These are phyloP conservation scores for Paramormyrops hopkinsi DNA, from an alignment of 2,797 vertebrate species.

Conservation along the genomic window DNA sequence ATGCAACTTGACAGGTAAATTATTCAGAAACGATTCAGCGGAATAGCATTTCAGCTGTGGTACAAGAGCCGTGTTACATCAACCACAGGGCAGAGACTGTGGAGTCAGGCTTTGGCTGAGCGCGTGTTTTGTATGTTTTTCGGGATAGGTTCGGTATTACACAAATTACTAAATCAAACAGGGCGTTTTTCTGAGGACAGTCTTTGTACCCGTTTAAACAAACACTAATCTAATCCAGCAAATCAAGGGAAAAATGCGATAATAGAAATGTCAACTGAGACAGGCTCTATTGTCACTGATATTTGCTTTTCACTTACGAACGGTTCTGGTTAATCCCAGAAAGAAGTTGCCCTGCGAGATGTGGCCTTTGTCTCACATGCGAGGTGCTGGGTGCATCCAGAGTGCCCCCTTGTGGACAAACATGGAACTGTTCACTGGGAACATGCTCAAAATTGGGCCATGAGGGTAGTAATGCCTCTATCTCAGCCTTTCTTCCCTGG, in stretches of 20 bases:
- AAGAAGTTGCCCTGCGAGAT: slow-evolving; percentile 27
- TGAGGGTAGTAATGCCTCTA: background rate
- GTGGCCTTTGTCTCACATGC: background rate
- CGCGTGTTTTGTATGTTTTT: background rate
- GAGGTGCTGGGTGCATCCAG: slow-evolving; percentile 19
- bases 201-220: slow-evolving; percentile 26
- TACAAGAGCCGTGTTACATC: background rate
- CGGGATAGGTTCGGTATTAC: background rate
- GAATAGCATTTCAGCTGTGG: background rate
- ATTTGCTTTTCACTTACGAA: slow-evolving; percentile 31
- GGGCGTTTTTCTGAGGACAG: slow-evolving; percentile 15
- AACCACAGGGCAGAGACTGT: background rate
- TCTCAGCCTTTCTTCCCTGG: background rate
- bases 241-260: slow-evolving; percentile 33
- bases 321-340: slow-evolving; percentile 33
- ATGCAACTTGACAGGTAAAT: background rate
- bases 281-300: slow-evolving; percentile 35
- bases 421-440: background rate
- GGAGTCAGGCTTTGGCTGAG: background rate
- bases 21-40: background rate
- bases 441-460: background rate
- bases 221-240: slow-evolving; percentile 30
- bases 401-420: slow-evolving; percentile 35
- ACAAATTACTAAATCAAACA: slow-evolving; percentile 23
- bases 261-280: slow-evolving; percentile 42